These are phyloP conservation scores for Pachycephala philippinensis DNA, from an alignment of 2,113 vertebrate species.

Conservation along the genomic window DNA sequence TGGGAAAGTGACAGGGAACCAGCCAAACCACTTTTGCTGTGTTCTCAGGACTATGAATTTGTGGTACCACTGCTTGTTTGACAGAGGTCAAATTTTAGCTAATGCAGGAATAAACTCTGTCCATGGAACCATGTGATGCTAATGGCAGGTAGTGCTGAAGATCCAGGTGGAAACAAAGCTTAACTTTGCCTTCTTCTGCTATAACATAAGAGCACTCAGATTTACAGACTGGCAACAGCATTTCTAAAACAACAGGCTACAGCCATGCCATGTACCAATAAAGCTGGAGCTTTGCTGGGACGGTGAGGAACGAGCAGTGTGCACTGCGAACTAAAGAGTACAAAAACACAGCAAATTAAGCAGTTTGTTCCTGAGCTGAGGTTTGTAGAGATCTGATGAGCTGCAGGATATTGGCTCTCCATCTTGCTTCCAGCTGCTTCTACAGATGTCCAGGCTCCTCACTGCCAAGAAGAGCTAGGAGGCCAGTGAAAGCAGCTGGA, in stretches of 20 bases:
- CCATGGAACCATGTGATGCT: neutral
- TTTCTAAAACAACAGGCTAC: neutral
- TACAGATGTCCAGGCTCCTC: constrained; percentile 61
- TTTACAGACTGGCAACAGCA: neutral
- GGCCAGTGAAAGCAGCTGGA: constrained; percentile 58
- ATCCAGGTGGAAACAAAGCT: neutral
- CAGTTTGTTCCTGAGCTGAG: constrained; percentile 45
- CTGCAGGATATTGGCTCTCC: constrained; percentile 57
- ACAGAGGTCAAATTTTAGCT: neutral
- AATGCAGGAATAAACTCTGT: neutral
- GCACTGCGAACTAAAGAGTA: neutral
- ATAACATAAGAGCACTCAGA: neutral
- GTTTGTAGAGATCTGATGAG: constrained; percentile 51
- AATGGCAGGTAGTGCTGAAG: neutral
- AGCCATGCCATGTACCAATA: neutral
- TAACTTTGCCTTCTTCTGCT: neutral
- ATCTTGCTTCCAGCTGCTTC: constrained; percentile 65
- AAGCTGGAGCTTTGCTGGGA: neutral
- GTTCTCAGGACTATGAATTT: neutral
- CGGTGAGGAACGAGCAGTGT: neutral
- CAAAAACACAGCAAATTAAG: neutral
- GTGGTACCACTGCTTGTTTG: neutral
- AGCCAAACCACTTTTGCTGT: neutral
- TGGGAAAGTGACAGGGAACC: neutral
- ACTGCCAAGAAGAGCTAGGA: constrained; percentile 50